phyloP scores from a whole-genome alignment of 2,888 invertebrate species.

The Agonopterix subpropinquella region DNA sequence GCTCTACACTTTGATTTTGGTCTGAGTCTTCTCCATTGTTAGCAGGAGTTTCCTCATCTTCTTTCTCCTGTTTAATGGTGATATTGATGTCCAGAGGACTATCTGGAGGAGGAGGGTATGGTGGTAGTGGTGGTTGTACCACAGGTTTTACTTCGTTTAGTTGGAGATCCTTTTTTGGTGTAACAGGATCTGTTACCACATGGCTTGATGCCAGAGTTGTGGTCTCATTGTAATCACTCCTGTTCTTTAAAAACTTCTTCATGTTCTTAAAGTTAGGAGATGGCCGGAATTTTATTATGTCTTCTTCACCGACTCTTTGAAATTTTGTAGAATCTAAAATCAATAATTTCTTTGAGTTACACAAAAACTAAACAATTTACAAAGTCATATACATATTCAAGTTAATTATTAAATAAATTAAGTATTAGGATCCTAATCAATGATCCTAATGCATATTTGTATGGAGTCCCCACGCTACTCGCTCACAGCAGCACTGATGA shows the following conservation, averaged over 20 bases:
- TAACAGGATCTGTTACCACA: background rate
- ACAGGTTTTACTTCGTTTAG: conserved; percentile 1
- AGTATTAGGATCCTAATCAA: no score
- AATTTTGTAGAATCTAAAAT: conserved; percentile 15
- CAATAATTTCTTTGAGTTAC: background rate
- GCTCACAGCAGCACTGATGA: no score
- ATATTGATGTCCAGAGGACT: conserved; percentile 16
- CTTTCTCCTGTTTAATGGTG: conserved; percentile 31
- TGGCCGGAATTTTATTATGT: conserved; percentile 39
- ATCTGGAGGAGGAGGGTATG: conserved; percentile 37
- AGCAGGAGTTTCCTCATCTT: conserved; percentile 24
- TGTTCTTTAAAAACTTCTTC: conserved; percentile 43
- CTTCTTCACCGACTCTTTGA: conserved; percentile 29
- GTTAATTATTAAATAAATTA: no score
- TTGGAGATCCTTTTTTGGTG: background rate
- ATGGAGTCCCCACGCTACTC: no score
- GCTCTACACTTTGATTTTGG: background rate
- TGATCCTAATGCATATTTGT: no score
- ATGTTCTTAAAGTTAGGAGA: conserved; percentile 53
- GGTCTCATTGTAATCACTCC: conserved; percentile 4
- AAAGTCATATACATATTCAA: no score
- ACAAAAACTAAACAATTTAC: no score
- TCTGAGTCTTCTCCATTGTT: background rate
- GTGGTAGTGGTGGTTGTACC: conserved; percentile 36
- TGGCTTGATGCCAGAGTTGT: background rate